A percentile compares a stretch with the other conserved stretches of the same genome.
These are phyloP conservation scores for Cladopsammia gracilis DNA, from an alignment of 64 coral and sea anemone genomes.

Conservation along the genomic window DNA sequence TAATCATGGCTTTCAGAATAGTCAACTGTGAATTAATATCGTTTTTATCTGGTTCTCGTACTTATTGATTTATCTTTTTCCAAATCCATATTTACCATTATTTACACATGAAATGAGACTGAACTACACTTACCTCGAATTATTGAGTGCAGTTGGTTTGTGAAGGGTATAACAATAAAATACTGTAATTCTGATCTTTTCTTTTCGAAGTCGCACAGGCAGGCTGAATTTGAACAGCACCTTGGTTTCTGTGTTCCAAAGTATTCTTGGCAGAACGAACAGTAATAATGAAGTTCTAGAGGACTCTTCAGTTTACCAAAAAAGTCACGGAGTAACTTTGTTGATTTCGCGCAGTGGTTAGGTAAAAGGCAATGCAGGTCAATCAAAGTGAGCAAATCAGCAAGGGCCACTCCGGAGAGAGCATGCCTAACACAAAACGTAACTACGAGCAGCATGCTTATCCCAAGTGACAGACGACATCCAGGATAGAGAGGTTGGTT, in stretches of 20 bases:
- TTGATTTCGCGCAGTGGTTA: not conserved
- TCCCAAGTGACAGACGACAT: not conserved
- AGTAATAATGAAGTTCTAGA: constrained; percentile 18
- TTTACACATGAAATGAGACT: not conserved
- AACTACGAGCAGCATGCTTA: constrained; percentile 18
- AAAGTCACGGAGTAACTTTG: constrained; percentile 32
- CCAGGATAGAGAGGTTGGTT: constrained; percentile 1
- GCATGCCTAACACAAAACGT: constrained; percentile 31
- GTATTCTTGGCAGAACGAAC: constrained; percentile 23
- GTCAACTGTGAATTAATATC: too few relatives aligned
- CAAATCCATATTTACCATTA: too few relatives aligned
- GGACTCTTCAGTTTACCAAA: constrained; percentile 12
- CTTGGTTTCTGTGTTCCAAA: constrained; percentile 6
- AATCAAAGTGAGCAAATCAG: constrained; percentile 52
- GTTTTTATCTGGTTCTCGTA: too few relatives aligned
- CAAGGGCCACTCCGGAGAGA: constrained; percentile 13
- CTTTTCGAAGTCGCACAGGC: not conserved
- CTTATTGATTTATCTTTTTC: too few relatives aligned
- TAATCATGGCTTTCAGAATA: too few relatives aligned
- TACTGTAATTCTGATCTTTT: not conserved
- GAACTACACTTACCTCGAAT: not conserved
- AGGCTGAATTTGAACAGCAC: not conserved
- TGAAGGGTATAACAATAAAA: constrained; percentile 32
- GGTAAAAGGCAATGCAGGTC: constrained; percentile 17
- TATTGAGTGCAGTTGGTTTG: constrained; percentile 8